Evolutionary conservation across 2,797 vertebrate genomes (phyloP), one percentile per base, ranked within the genome.

Genomic region (Sebastes diaconus): DNA sequence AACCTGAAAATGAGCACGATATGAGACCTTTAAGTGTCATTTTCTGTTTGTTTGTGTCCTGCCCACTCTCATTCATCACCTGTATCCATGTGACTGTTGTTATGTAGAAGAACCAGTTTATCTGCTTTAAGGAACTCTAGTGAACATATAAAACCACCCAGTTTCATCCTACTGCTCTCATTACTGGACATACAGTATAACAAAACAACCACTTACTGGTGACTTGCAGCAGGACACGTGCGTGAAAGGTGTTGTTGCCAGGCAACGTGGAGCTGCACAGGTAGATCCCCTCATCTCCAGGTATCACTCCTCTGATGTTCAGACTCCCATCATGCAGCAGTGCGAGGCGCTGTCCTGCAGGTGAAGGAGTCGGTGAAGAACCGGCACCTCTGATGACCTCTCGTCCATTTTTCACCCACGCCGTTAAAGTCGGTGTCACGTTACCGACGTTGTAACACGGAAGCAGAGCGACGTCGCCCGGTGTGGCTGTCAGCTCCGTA

Each of bases 261-360:
- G 90, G 90, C 54, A 83, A 34, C 0, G 90, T 90, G 67, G 95
- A 92, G 46, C 6, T 85, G 93, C 98, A 99, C 69, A 89, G 88
- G 88, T 98, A 99, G 64, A 46, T 90, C 25, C 96, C 97, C 12
- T 95, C 90, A 0, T 99, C 98, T 42, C 90, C 92, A 8, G 7
- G 13, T 0, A 20, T 75, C 79, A 97, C 93, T 1, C 0, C 52
- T 0, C 1, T 1, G 82, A 99, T 95, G 58, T 13, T 87, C 84
- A 99, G 93, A 16, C 93, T 95, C 59, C 95, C 95, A 76, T 92
- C 86, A 1, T 68, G 77, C 70, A 92, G 81, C 76, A 98, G 88
- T 1, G 81, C 75, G 29, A 97, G 87, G 42, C 91, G 95, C 50
- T 2, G 0, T 0, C 30, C 75, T 22, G 0, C 34, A 24, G 4